These are phyloP conservation scores for Osmoderma eremita DNA, from an alignment of 2,888 invertebrate species.

Conservation along the genomic window DNA sequence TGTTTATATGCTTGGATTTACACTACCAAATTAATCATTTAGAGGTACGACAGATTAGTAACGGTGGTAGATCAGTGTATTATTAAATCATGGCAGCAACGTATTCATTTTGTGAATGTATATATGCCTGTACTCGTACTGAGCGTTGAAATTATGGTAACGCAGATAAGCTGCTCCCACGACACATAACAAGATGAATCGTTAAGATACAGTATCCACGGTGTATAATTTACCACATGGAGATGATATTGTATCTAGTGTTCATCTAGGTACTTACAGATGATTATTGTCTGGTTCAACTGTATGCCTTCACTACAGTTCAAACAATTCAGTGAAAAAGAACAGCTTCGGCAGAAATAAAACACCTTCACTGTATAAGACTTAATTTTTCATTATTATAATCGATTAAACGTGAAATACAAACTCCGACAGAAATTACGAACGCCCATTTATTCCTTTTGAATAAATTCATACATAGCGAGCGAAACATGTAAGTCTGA, in stretches of 20 bases:
- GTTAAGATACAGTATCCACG: slow-evolving; percentile 16
- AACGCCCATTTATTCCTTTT: slow-evolving; percentile 7
- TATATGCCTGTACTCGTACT: background rate
- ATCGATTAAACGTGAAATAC: background rate
- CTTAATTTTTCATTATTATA: background rate
- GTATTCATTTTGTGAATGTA: slow-evolving; percentile 12
- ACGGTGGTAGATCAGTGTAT: too few species aligned
- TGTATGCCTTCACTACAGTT: too few species aligned
- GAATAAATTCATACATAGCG: slow-evolving; percentile 2
- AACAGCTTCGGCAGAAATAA: too few species aligned
- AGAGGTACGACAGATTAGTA: too few species aligned
- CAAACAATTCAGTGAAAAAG: too few species aligned
- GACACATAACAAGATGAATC: slow-evolving; percentile 13
- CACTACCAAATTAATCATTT: too few species aligned
- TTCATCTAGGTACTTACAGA: background rate
- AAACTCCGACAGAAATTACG: slow-evolving; percentile 7
- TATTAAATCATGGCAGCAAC: too few species aligned
- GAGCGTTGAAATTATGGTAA: slow-evolving; percentile 12
- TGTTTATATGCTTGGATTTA: too few species aligned
- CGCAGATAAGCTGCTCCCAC: slow-evolving; percentile 8
- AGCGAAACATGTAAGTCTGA: slow-evolving; percentile 28
- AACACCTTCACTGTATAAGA: background rate
- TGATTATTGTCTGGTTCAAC: too few species aligned
- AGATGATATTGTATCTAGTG: slow-evolving; percentile 6
- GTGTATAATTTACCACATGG: slow-evolving; percentile 19